These are phyloP conservation scores for Pelobates cultripes DNA, from an alignment of 2,797 vertebrate genomes.

Conservation along the genomic window DNA sequence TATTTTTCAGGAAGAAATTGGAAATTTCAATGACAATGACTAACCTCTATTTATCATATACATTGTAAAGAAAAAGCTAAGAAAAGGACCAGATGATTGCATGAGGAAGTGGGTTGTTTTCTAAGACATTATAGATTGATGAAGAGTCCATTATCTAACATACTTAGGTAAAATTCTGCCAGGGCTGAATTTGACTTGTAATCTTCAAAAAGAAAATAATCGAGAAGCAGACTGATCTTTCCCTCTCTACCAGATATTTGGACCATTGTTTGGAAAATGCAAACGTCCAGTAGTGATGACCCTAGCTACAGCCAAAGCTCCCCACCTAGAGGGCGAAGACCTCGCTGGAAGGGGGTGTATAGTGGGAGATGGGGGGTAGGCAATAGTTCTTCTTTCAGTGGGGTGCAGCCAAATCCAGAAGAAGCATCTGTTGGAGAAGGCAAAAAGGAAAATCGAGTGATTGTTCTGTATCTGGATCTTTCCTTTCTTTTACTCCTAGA, in stretches of 20 bases:
- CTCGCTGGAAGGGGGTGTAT: conserved; percentile 51
- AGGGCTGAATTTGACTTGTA: background rate
- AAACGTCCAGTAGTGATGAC: conserved; percentile 50
- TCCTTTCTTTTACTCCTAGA: conserved; percentile 62
- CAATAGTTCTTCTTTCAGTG: conserved; percentile 49
- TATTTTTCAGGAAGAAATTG: no score
- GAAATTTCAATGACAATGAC: no score
- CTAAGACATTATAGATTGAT: background rate
- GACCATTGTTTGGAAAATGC: conserved; percentile 21
- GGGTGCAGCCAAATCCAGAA: conserved; percentile 42
- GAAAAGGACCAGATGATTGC: no score
- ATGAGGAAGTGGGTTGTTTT: background rate
- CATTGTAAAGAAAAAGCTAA: no score
- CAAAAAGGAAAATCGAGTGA: conserved; percentile 48
- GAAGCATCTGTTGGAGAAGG: conserved; percentile 23
- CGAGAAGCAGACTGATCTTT: background rate
- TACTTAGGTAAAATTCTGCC: background rate
- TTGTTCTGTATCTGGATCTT: conserved; percentile 52
- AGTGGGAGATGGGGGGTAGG: conserved; percentile 48
- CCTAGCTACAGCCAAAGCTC: conserved; percentile 50
- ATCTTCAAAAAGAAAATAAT: background rate
- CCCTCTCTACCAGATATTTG: background rate
- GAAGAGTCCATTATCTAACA: background rate
- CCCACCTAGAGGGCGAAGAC: conserved; percentile 29
- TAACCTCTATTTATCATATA: no score